Evolutionary conservation across 2,888 invertebrate species (phyloP), one percentile per base, ranked within the genome.

Genomic region (Harpagoxenus sublaevis): DNA sequence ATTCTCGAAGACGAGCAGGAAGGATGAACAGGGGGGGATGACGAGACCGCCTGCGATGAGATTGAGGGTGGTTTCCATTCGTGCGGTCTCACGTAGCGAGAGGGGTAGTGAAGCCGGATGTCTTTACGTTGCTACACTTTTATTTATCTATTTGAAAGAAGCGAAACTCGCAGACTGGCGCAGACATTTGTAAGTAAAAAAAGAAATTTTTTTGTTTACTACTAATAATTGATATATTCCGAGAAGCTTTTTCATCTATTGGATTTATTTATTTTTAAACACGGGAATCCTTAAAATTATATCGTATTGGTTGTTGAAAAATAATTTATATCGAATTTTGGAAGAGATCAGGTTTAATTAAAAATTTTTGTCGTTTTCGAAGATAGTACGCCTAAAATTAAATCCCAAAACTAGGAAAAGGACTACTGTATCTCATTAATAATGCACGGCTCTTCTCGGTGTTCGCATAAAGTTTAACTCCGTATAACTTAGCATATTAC

Each of bases 81-180:
- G 77, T 71, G 55, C 74, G 81, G 57, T 84, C 66, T 79, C 68
- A 82, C 65, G 60, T 73, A 60, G 62, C 48, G 28, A 57, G 73
- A 71, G 60, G 48, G 73, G 85, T 53, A 65, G 73, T 39, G 65
- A 60, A 55, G 70, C 68, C 83, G 89, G 90, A 90, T 92, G 91
- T 91, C 92, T 90, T 90, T 92, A 88, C 91, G 89, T 87, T 89
- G 90, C 83, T 91, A 91, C 87, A 89, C 88, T 91, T 91, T 93
- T 93, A 93, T 93, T 93, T 93, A 91, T 93, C 89, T 92, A 88
- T 75, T 85, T 88, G 23, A 89, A 90, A 90, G 31, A 89, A 87
- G 85, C 81, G 86, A 84, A 89, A 87, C 84, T 86, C 86, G 73
- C 60, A 84, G 79, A 71, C 68, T 68, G 71, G 65, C 73, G 73